Evolutionary conservation across 1,140 invertebrate species (phyloP), one percentile per base, ranked within the genome.

Genomic region (Tenebrio molitor): DNA sequence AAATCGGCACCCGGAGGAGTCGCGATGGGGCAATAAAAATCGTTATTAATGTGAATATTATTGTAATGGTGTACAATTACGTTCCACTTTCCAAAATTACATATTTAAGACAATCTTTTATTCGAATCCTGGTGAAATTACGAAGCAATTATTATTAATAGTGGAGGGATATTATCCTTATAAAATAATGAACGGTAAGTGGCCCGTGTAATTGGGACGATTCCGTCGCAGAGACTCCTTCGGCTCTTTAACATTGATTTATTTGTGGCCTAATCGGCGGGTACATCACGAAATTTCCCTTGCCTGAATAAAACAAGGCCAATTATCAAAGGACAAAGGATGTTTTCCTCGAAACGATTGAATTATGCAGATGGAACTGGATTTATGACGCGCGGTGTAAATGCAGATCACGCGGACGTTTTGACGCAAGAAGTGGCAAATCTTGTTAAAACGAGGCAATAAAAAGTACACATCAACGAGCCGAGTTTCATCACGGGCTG

Each of bases 21-120:
- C 23, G 23, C 50, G 50, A 58, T 58, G 50, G 23, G 50, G 50
- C 50, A 10, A 58, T 58, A 58, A 58, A 58, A 58, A 58, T 58
- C 23, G 50, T 58, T 58, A 58, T 58, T 58, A 58, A 58, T 58
- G 50, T 58, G 50, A 58, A 58, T 58, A 58, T 58, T 58, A 58
- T 58, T 58, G 50, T 58, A 58, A 58, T 58, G 50, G 50, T 12
- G 21, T 58, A 29, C 50, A 58, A 58, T 58, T 58, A 58, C 50
- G 50, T 58, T 58, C 50, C 50, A 58, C 50, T 58, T 58, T 58
- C 50, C 50, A 58, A 58, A 58, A 58, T 58, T 58, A 58, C 23
- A 58, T 58, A 58, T 58, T 58, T 58, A 58, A 58, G 50, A 29
- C 8, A 58, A 58, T 58, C 50, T 58, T 58, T 58, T 58, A 58